phyloP scores from a whole-genome alignment of 2,797 vertebrate genomes.

The Chelon auratus region DNA sequence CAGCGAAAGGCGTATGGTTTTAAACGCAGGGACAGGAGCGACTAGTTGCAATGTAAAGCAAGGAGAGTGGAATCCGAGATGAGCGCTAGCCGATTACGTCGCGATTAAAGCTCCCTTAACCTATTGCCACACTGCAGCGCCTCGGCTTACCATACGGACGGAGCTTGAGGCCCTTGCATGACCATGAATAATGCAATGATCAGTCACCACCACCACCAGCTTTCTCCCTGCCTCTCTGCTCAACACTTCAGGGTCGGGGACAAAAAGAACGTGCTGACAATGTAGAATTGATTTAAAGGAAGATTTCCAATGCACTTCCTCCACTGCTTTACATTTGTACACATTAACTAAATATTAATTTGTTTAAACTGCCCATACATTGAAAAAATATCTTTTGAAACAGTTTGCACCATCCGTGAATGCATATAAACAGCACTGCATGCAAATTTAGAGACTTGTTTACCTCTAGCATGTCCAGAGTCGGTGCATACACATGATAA shows the following conservation, averaged over 20 bases:
- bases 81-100: conserved; percentile 11
- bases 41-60: background rate
- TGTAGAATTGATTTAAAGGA: conserved; percentile 2
- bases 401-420: background rate
- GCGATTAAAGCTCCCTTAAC: conserved; percentile 23
- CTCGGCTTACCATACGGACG: conserved; percentile 43
- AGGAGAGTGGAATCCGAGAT: conserved; percentile 7
- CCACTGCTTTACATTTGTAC: background rate
- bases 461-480: no score
- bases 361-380: background rate
- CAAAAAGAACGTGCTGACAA: conserved; percentile 8
- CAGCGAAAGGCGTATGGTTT: conserved; percentile 15
- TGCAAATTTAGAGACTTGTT: no score
- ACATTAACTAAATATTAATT: background rate
- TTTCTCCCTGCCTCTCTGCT: conserved; percentile 47
- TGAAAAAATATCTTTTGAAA: background rate
- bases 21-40: conserved; percentile 5
- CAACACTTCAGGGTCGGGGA: conserved; percentile 45
- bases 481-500: no score
- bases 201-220: conserved; percentile 42
- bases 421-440: background rate
- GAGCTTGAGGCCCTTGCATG: conserved; percentile 58
- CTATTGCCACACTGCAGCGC: conserved; percentile 12
- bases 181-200: conserved; percentile 76
- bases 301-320: background rate